Evolutionary conservation across 2,797 vertebrate species (phyloP).

Genomic region (Helicolenus hilgendorfi): DNA sequence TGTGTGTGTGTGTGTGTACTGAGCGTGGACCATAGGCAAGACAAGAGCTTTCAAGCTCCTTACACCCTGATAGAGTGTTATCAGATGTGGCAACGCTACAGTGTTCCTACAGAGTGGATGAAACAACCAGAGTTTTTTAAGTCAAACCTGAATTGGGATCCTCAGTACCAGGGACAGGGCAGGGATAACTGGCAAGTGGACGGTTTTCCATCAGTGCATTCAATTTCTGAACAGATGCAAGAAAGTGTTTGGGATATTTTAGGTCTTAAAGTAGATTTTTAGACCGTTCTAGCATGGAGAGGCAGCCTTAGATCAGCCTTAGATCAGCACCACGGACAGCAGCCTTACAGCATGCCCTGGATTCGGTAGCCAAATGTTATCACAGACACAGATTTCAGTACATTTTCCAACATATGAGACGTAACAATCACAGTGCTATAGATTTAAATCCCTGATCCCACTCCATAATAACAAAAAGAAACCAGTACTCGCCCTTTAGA

Average conservation of each 20-base stretch:
- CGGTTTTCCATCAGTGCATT: fast-evolving
- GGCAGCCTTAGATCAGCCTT: not conserved
- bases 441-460: no score
- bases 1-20: not conserved
- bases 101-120: not conserved
- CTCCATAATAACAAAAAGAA: no score
- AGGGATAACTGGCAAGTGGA: not conserved
- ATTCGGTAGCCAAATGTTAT: no score
- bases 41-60: not conserved
- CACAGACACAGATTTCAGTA: no score
- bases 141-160: not conserved
- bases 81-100: not conserved
- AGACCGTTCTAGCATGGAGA: not conserved
- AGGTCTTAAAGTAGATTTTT: not conserved
- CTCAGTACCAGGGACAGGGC: not conserved
- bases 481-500: no score
- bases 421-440: no score
- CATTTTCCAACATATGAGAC: no score
- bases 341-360: no score
- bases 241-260: not conserved
- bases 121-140: not conserved
- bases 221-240: not conserved
- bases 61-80: not conserved
- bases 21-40: conserved; percentile 1
- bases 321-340: not conserved